Percentiles rank a stretch among this genome's conserved stretches.
Evolutionary conservation across 1,140 invertebrate species (phyloP).

Genomic region (Hormaphis cornu): DNA sequence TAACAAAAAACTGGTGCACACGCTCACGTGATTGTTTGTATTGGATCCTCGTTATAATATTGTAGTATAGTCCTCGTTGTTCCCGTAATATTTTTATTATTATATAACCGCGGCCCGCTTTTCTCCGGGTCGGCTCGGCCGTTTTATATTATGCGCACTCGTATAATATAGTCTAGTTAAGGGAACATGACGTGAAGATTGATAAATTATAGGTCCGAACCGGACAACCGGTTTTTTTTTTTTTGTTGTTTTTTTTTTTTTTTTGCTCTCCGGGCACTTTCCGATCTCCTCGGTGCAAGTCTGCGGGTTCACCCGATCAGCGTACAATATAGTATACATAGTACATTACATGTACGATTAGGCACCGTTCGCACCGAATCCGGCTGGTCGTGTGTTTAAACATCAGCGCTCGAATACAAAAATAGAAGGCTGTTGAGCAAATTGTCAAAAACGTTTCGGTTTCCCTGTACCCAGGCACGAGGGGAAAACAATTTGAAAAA

Average conservation of each 20-base stretch:
- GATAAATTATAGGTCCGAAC: constrained; percentile 29
- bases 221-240: constrained; percentile 27
- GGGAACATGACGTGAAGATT: constrained; percentile 30
- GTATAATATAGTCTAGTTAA: constrained; percentile 31
- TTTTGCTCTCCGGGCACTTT: constrained; percentile 16
- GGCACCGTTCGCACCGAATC: not conserved
- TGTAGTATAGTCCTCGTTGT: constrained; percentile 21
- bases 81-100: not conserved
- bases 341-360: too few relatives aligned
- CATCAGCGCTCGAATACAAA: too few relatives aligned
- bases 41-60: constrained; percentile 27
- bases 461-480: too few relatives aligned
- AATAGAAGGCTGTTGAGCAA: too few relatives aligned
- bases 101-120: not conserved
- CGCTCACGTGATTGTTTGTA: constrained; percentile 6
- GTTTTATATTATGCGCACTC: not conserved
- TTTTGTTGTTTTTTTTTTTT: too few relatives aligned
- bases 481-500: too few relatives aligned
- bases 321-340: too few relatives aligned
- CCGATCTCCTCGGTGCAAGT: too few relatives aligned
- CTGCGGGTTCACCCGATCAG: too few relatives aligned
- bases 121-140: not conserved
- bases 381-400: not conserved
- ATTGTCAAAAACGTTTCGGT: too few relatives aligned
- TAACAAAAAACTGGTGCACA: not conserved